Percentiles rank a stretch among this genome's conserved stretches.
Conservation (phyloP, 2,888 invertebrate species). For the Sepioteuthis lessoniana region DNA sequence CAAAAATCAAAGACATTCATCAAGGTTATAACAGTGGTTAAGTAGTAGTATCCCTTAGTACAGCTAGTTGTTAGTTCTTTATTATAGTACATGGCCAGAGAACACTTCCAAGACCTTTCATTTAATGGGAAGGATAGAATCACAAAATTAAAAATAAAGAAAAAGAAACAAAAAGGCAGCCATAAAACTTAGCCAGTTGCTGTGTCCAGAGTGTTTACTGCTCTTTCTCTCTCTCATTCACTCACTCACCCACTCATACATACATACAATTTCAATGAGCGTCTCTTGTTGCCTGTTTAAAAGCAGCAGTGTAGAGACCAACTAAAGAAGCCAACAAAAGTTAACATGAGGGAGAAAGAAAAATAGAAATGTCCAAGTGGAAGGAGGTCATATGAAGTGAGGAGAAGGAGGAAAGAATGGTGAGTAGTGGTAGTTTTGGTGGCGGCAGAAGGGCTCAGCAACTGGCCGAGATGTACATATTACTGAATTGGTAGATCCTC, state of each 20-base stretch:
- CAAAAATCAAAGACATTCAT: not conserved
- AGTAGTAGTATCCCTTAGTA: constrained; percentile 5
- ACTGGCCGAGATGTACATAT: not conserved
- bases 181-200: constrained; percentile 37
- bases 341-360: not conserved
- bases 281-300: not conserved
- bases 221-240: not conserved
- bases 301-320: constrained; percentile 38
- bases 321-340: not conserved
- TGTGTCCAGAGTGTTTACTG: not conserved
- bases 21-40: not conserved
- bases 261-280: not conserved
- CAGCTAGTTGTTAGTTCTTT: not conserved
- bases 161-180: not conserved
- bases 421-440: not conserved
- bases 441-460: not conserved
- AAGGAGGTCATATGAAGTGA: not conserved
- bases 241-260: too few species aligned
- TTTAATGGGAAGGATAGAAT: not conserved
- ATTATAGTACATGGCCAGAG: constrained; percentile 40
- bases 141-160: not conserved
- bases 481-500: constrained; percentile 24
- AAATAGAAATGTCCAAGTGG: constrained; percentile 6
- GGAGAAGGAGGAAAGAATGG: not conserved
- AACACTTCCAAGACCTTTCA: constrained; percentile 36